A percentile compares a stretch with the other conserved stretches of the same genome.
phyloP scores from a whole-genome alignment of 2,888 invertebrate genomes.

The Campaea margaritaria region DNA sequence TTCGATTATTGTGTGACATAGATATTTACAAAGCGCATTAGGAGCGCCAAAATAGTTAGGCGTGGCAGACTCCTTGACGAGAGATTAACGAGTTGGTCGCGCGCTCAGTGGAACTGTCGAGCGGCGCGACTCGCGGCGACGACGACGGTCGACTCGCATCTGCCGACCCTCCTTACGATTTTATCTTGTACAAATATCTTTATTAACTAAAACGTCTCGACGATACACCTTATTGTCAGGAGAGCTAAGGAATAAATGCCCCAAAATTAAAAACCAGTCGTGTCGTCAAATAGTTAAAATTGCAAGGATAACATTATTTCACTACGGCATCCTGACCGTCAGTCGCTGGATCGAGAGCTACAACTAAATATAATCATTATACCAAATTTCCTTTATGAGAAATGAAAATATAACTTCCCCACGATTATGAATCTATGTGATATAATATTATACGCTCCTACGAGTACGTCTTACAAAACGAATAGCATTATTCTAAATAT shows the following conservation, averaged over 20 bases:
- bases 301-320: constrained; percentile 45
- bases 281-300: constrained; percentile 78
- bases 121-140: constrained; percentile 26
- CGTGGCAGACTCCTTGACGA: constrained; percentile 72
- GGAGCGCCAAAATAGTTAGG: constrained; percentile 78
- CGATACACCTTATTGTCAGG: constrained; percentile 70
- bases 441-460: constrained; percentile 70
- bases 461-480: constrained; percentile 79
- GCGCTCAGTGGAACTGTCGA: not conserved
- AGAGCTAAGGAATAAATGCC: constrained; percentile 77
- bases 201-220: constrained; percentile 80
- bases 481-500: constrained; percentile 81
- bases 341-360: constrained; percentile 68
- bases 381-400: constrained; percentile 54
- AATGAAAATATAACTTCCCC: constrained; percentile 65
- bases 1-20: constrained; percentile 85
- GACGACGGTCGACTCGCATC: constrained; percentile 29
- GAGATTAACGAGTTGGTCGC: constrained; percentile 40
- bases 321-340: constrained; percentile 71
- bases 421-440: constrained; percentile 75
- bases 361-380: constrained; percentile 61
- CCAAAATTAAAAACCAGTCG: constrained; percentile 68
- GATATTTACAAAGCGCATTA: constrained; percentile 83
- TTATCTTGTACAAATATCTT: constrained; percentile 68
- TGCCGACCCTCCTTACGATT: constrained; percentile 36